phyloP scores from a whole-genome alignment of 2,113 vertebrate genomes.

The Cheirogaleus medius region DNA sequence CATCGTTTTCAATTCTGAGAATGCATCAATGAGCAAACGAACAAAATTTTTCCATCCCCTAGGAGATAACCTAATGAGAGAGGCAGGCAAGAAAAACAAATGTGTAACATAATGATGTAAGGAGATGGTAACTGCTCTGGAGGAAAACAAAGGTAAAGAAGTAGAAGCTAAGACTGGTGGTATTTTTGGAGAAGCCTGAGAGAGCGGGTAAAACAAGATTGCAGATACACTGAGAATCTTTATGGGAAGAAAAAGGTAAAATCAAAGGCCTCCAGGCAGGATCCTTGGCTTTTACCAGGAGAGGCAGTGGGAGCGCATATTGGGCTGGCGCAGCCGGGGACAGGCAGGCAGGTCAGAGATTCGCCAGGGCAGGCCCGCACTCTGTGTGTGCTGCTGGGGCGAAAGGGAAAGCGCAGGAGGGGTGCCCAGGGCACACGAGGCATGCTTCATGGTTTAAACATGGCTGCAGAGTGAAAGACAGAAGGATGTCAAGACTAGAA shows the following conservation, averaged over 20 bases:
- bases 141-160: not conserved
- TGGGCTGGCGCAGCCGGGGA: too few relatives aligned
- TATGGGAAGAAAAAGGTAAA: not conserved
- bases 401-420: not conserved
- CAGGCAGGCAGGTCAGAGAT: not conserved
- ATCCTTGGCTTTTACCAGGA: too few relatives aligned
- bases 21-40: not conserved
- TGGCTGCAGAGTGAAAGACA: not conserved
- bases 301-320: accelerated
- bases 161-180: not conserved
- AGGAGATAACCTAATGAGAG: not conserved
- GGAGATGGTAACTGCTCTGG: not conserved
- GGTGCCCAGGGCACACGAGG: not conserved
- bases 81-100: not conserved
- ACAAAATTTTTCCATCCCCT: not conserved
- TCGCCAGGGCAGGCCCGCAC: too few relatives aligned
- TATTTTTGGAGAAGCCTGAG: not conserved
- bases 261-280: not conserved
- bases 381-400: too few relatives aligned
- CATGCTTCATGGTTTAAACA: too few relatives aligned
- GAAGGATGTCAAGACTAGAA: too few relatives aligned
- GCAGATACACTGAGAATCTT: not conserved
- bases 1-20: not conserved
- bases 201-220: not conserved
- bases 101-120: not conserved